Evolutionary conservation across 37 sponge, comb jelly and placozoan species (phyloP).

Genomic region (Spongilla lacustris): DNA sequence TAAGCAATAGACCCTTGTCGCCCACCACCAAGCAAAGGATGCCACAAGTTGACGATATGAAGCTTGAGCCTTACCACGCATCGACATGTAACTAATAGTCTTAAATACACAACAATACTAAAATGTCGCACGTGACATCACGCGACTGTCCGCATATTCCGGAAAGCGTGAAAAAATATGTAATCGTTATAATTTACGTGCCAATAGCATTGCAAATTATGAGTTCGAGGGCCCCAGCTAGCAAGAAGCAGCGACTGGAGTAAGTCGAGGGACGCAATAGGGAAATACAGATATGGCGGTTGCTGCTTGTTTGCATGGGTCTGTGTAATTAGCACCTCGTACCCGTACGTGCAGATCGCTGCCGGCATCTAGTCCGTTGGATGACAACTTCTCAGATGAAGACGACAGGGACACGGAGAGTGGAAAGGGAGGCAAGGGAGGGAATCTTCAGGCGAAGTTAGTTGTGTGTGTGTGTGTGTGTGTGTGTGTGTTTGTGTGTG

Average conservation of each 20-base stretch:
- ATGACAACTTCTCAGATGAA: constrained; percentile 25
- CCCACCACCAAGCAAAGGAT: no score
- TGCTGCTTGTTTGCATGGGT: neutral
- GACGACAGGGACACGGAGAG: neutral
- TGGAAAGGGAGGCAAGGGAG: constrained; percentile 10
- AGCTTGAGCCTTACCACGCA: no score
- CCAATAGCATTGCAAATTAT: no score
- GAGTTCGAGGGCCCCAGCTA: neutral
- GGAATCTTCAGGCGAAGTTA: constrained; percentile 38
- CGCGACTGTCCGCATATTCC: no score
- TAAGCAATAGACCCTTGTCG: no score
- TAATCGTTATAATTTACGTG: no score
- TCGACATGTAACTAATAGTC: no score
- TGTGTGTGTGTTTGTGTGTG: neutral
- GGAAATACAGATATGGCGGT: neutral
- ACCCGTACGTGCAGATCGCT: neutral
- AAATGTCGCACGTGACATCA: no score
- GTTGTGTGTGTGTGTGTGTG: constrained; percentile 2
- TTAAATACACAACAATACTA: no score
- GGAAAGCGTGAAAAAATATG: no score
- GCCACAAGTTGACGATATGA: no score
- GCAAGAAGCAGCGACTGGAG: no score
- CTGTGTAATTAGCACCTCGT: neutral
- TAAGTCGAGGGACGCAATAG: neutral
- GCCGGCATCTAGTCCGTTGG: neutral